Evolutionary conservation across 2,113 vertebrate genomes (phyloP).

Genomic region (Pongo abelii): DNA sequence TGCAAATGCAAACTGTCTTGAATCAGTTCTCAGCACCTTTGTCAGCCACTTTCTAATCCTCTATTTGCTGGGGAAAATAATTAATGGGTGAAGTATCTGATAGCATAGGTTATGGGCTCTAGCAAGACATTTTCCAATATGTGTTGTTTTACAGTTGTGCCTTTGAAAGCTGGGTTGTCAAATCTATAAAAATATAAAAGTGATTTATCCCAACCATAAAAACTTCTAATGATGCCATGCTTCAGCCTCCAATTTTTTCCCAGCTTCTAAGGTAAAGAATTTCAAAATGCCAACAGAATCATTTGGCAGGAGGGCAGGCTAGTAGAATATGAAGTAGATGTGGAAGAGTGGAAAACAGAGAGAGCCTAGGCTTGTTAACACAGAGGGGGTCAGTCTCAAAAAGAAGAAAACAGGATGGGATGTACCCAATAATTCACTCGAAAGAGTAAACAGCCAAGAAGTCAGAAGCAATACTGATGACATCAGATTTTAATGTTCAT

Average conservation of each 20-base stretch:
- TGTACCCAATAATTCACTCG: background rate
- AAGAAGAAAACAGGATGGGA: background rate
- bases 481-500: background rate
- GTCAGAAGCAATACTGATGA: background rate
- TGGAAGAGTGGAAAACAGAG: background rate
- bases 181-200: constrained; percentile 63
- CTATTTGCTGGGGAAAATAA: constrained; percentile 34
- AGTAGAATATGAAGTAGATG: background rate
- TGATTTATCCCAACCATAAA: constrained; percentile 61
- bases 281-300: constrained; percentile 52
- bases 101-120: background rate
- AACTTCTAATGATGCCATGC: constrained; percentile 10
- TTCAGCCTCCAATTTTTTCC: background rate
- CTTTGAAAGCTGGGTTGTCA: constrained; percentile 53
- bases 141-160: constrained; percentile 2
- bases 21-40: constrained; percentile 57
- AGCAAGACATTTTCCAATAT: constrained; percentile 45
- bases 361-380: background rate
- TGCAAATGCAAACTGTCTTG: constrained; percentile 70
- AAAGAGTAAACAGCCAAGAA: background rate
- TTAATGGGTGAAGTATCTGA: constrained; percentile 31
- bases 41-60: constrained; percentile 64
- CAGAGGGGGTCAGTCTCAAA: background rate
- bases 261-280: constrained; percentile 24
- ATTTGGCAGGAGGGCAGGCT: background rate